These are phyloP conservation scores for Musca domestica DNA, from an alignment of 1,140 invertebrate species.

Conservation along the genomic window DNA sequence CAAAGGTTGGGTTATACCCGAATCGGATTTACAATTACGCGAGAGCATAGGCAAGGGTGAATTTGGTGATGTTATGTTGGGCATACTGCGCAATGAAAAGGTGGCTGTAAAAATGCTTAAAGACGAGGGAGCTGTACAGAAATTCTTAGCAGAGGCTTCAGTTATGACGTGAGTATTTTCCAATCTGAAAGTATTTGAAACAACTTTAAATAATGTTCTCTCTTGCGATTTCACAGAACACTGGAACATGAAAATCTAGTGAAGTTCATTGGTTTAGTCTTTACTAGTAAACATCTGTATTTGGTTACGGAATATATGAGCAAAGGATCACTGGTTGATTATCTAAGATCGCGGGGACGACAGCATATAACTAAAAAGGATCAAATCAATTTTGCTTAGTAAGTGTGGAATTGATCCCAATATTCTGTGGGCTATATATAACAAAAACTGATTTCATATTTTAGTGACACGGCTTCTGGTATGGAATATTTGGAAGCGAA, in stretches of 20 bases:
- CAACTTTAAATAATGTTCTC: constrained; percentile 61
- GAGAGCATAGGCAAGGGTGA: constrained; percentile 98
- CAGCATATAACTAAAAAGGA: constrained; percentile 95
- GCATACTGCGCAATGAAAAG: constrained; percentile 80
- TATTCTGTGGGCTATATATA: constrained; percentile 56
- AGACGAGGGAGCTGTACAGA: constrained; percentile 90
- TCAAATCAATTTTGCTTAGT: constrained; percentile 97
- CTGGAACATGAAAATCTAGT: constrained; percentile 96
- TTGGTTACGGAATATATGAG: constrained; percentile 99
- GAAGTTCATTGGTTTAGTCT: constrained; percentile 90
- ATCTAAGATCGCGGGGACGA: constrained; percentile 90
- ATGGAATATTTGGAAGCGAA: constrained; percentile 98
- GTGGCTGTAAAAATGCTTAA: constrained; percentile 98
- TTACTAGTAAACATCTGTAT: constrained; percentile 82
- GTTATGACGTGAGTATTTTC: constrained; percentile 83
- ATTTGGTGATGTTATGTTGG: constrained; percentile 96
- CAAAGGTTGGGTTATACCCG: constrained; percentile 88
- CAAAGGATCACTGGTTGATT: constrained; percentile 98
- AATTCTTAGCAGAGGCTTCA: constrained; percentile 90
- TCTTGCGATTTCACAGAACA: constrained; percentile 65
- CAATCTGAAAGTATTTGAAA: not conserved
- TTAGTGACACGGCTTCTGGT: constrained; percentile 93
- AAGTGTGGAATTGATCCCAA: constrained; percentile 75
- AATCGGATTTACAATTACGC: constrained; percentile 76
- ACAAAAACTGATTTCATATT: constrained; percentile 55